Base-by-base conservation (phyloP, 2,113 vertebrate genomes). In the Oxyruncus cristatus region DNA sequence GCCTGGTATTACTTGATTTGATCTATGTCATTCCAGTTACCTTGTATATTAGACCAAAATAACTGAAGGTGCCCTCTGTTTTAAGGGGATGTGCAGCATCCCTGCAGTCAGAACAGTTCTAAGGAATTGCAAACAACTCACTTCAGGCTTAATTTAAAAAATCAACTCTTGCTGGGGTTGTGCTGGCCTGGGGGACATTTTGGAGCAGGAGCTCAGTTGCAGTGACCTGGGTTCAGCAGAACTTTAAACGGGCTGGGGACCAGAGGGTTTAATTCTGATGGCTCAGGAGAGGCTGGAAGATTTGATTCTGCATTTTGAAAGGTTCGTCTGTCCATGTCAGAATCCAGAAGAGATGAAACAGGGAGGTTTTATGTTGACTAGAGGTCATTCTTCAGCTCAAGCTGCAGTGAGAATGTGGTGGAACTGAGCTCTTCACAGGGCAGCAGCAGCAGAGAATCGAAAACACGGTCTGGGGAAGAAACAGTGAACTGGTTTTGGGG, bases 221-320 rank as follows among this genome's bases (percentile, higher is more conserved):
- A 41, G 76, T 10, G 84, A 37, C 70, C 37, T 56, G 56, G 65
- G 59, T 61, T 97, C 77, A 49, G 50, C 23, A 75, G 77, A 68
- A 59, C 86, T 96, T 94, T 79, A 90, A 93, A 89, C 82, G 85
- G 74, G 56, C n/a, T 33, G 67, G 72, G 84, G 47, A 88, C 72
- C 87, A 70, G 88, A 84, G 76, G 96, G 94, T 95, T 85, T 56
- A 20, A 89, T 87, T 86, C 62, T 86, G 58, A 84, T 92, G 75
- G 42, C 94, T 96, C 42, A 67, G 63, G 66, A 96, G 77, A 73
- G 80, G 62, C 68, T 70, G 32, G 62, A 83, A 96, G 53, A 23
- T 77, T 66, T 61, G 41, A 28, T 58, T 82, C 42, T 84, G 75
- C 93, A 70, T 86, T 82, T 84, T 82, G 53, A 46, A n/a, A 30